Percentiles rank a stretch among this genome's conserved stretches.
These are phyloP conservation scores for Alcedo quadribrachys DNA, from an alignment of 2,797 vertebrate species.

Conservation along the genomic window DNA sequence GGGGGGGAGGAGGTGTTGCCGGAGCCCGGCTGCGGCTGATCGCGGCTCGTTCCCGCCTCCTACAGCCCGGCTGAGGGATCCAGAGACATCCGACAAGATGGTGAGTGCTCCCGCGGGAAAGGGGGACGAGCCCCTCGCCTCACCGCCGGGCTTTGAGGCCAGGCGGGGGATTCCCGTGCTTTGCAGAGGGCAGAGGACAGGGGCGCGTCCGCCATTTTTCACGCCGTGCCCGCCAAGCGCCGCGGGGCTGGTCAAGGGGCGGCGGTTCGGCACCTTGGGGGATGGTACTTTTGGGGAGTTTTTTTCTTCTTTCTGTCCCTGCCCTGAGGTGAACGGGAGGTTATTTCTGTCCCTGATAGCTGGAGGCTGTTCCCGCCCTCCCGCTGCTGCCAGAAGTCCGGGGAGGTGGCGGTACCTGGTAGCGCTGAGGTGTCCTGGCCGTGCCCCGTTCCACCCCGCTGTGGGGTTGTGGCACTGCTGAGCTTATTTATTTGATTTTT, in stretches of 20 bases:
- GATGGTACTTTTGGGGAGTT: rapidly evolving
- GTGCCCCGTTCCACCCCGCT: too few relatives aligned
- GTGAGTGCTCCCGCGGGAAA: background rate
- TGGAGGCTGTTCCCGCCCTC: background rate
- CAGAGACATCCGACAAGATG: background rate
- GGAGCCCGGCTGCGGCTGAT: background rate
- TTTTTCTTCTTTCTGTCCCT: background rate
- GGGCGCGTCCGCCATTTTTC: background rate
- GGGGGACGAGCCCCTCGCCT: too few relatives aligned
- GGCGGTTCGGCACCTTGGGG: background rate
- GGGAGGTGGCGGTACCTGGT: background rate
- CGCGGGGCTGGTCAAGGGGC: background rate
- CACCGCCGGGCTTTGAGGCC: background rate
- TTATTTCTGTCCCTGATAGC: background rate
- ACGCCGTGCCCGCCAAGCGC: background rate
- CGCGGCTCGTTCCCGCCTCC: background rate
- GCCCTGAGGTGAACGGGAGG: too few relatives aligned
- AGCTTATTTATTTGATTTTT: background rate
- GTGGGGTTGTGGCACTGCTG: background rate
- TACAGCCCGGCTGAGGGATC: background rate
- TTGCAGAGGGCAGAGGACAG: background rate
- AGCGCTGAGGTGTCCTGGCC: background rate
- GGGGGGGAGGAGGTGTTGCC: background rate
- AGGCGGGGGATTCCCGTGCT: background rate
- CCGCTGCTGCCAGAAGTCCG: background rate